phyloP scores from a whole-genome alignment of 1,140 invertebrate genomes.

The Drosophila paulistorum region DNA sequence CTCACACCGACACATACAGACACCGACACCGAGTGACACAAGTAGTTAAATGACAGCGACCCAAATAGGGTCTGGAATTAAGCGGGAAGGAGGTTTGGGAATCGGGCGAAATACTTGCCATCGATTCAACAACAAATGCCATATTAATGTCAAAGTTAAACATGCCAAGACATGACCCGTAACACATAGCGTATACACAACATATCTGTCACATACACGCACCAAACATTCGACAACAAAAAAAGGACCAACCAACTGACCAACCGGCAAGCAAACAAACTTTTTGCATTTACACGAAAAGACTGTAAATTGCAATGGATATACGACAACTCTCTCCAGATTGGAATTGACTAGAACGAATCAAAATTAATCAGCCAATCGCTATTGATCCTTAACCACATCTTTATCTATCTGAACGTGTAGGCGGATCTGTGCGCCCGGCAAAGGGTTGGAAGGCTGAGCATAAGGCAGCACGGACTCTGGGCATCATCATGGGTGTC shows the following conservation, averaged over 20 bases:
- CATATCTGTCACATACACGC: conserved; percentile 41
- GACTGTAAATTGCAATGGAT: conserved; percentile 46
- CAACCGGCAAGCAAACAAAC: conserved; percentile 9
- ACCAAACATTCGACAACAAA: conserved; percentile 20
- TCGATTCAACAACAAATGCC: conserved; percentile 49
- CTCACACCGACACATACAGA: conserved; percentile 25
- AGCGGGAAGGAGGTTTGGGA: conserved; percentile 1
- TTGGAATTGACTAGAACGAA: conserved; percentile 23
- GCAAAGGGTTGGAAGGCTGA: conserved; percentile 92
- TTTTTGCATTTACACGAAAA: conserved; percentile 33
- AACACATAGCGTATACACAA: conserved; percentile 59
- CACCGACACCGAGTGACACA: conserved; percentile 34
- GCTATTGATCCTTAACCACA: conserved; percentile 24
- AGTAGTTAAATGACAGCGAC: conserved; percentile 48
- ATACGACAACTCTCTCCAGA: conserved; percentile 38
- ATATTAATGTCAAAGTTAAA: conserved; percentile 75
- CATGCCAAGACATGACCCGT: conserved; percentile 56
- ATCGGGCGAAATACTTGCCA: conserved; percentile 25
- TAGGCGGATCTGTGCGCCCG: conserved; percentile 89
- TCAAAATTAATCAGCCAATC: conserved; percentile 60
- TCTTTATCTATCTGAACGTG: conserved; percentile 54
- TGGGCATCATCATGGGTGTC: conserved; percentile 97
- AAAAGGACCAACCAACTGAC: conserved; percentile 9
- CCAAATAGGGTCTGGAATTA: conserved; percentile 10
- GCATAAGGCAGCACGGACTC: conserved; percentile 95